These are phyloP conservation scores for Beroe forskalii DNA, from an alignment of 37 sponge, comb jelly and placozoan genomes.

Conservation along the genomic window DNA sequence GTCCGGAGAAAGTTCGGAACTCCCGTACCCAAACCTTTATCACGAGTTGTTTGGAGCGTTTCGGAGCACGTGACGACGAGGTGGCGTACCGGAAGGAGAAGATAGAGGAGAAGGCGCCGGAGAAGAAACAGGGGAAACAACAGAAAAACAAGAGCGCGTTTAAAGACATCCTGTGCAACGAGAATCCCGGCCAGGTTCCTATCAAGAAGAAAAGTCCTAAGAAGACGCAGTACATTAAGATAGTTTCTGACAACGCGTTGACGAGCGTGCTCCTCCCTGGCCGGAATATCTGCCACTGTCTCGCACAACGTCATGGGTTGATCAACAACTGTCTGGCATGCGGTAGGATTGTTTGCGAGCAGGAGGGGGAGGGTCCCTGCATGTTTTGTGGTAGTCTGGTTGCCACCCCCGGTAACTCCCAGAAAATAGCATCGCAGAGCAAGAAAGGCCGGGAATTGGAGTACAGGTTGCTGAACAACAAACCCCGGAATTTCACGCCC, in stretches of 20 bases:
- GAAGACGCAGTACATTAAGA: slow-evolving; percentile 41
- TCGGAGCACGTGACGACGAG: slow-evolving; percentile 13
- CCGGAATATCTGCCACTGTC: slow-evolving; percentile 67
- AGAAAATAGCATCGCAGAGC: slow-evolving; percentile 70
- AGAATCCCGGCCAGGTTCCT: background rate
- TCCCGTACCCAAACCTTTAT: background rate
- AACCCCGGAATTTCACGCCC: background rate
- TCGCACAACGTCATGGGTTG: slow-evolving; percentile 84
- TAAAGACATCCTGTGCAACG: background rate
- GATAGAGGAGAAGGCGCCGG: background rate
- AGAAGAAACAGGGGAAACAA: background rate
- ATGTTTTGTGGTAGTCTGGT: slow-evolving; percentile 91
- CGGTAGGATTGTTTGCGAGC: slow-evolving; percentile 90
- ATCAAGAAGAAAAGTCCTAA: background rate
- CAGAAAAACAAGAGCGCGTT: slow-evolving; percentile 15
- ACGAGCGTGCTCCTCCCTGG: slow-evolving; percentile 6
- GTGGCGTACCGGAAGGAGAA: slow-evolving; percentile 8
- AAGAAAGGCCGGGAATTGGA: slow-evolving; percentile 73
- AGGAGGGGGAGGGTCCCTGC: slow-evolving; percentile 95
- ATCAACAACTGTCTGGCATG: slow-evolving; percentile 89
- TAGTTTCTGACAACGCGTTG: background rate
- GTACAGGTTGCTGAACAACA: slow-evolving; percentile 72
- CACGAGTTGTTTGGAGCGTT: slow-evolving; percentile 5
- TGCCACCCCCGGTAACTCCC: slow-evolving; percentile 76
- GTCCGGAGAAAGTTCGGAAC: background rate